Evolutionary conservation across 2,113 vertebrate species (phyloP), one percentile per base, ranked within the genome.

Genomic region (Gulo gulo): DNA sequence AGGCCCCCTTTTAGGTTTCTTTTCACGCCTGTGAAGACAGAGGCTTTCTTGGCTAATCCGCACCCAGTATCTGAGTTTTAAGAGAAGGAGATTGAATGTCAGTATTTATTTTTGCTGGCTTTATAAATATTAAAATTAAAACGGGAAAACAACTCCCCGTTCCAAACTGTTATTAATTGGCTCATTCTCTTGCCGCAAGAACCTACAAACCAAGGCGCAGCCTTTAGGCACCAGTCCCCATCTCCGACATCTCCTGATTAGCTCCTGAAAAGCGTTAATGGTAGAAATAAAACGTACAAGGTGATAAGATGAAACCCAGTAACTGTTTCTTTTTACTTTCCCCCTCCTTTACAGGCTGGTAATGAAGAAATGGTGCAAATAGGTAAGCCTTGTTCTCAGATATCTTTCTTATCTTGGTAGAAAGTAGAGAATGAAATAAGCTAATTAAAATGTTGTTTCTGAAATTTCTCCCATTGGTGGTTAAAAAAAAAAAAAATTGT

Each of bases 321-420:
- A 82, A 96, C 97, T 97, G 91, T 93, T 94, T 67, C 59, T 98
- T 95, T 98, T 88, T 96, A 71, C 98, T 92, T 63, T 86, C 69
- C 98, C 81, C 96, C 93, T 95, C 69, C 92, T 82, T 95, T 97
- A 92, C 98, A 99, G 99, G 98, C 97, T 98, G 97, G 91, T 93
- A 98, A 97, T 98, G 98, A 98, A 88, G 98, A 98, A 47, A 98
- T 96, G 93, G 91, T 98, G 96, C 98, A 96, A 96, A 97, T 92
- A 98, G 99, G 99, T 99, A 97, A 99, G 99, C 94, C 80, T 94
- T 59, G 26, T 94, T 97, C 95, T 98, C 97, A 91, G 76, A 97
- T 98, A 91, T 94, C 97, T 67, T 87, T 88, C 80, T 97, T 97
- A 97, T 96, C 97, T 87, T 79, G 65, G 84, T 65, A 85, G 61